Evolutionary conservation across 2,888 invertebrate species (phyloP), one percentile per base, ranked within the genome.

Genomic region (Melanostoma mellinum): DNA sequence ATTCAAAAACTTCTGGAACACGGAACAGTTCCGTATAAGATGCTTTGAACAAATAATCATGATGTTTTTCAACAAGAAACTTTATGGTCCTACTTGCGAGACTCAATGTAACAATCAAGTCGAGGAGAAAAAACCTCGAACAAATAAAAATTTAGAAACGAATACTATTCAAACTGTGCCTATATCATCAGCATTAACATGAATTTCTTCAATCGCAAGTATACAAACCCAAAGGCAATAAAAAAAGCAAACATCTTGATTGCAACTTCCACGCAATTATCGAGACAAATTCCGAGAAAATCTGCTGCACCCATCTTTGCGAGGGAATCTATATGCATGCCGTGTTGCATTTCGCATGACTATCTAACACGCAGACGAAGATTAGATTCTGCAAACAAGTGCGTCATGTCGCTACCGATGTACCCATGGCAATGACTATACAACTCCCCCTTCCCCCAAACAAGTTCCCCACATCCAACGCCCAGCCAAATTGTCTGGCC

Each of bases 311-410:
- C 44, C 10, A 46, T 3, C 20, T 20, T 20, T 20, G 20, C 20
- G 20, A 20, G 20, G 1, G 20, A 20, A 20, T 20, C 20, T 20
- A 20, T 20, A 20, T 20, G 20, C 20, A 20, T 4, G 10, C 53
- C 5, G 40, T 52, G 33, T 42, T 46, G 44, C n/a, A 46, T 5
- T 4, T 46, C 36, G 35, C 53, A 10, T 8, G 53, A 10, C 35
- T 20, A 44, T 67, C 42, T 53, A 53, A 67, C 52, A 60, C 60
- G 44, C 60, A 35, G 32, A 6, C 0, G 3, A 44, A 35, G 55
- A 55, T 55, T 44, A 55, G 44, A 67, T 67, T 67, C 33, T 44
- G 42, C 35, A 55, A 36, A 40, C 42, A 4, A 55, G 44, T 44
- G 53, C 44, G 44, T 44, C 53, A 20, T 44, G 20, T 42, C 20